These are phyloP conservation scores for Leptinotarsa texana DNA, from an alignment of 1,140 invertebrate genomes.

Conservation along the genomic window DNA sequence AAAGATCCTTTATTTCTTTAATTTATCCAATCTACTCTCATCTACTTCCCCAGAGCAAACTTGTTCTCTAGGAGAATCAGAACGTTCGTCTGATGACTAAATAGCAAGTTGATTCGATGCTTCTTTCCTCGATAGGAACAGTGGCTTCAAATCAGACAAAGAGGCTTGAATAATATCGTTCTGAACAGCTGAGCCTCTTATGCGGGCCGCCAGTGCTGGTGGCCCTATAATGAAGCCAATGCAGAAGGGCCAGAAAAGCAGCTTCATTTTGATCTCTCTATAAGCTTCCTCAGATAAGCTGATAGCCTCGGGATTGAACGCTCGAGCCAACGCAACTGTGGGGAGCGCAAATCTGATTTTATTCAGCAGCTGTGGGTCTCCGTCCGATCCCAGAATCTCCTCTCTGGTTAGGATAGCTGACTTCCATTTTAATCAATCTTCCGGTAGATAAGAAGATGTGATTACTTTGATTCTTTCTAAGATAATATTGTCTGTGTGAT, in stretches of 20 bases:
- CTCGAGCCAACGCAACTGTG: constrained; percentile 15
- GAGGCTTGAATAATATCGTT: constrained; percentile 15
- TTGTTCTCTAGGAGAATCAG: background rate
- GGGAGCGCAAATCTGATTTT: constrained; percentile 39
- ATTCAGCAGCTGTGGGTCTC: constrained; percentile 22
- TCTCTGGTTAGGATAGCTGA: background rate
- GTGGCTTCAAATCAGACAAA: background rate
- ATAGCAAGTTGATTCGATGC: background rate
- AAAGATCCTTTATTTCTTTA: background rate
- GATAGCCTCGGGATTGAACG: constrained; percentile 31
- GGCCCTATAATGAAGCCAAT: constrained; percentile 33
- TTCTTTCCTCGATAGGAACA: constrained; percentile 11
- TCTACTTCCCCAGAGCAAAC: background rate
- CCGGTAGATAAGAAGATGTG: background rate
- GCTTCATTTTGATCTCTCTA: constrained; percentile 36
- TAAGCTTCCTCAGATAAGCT: constrained; percentile 35
- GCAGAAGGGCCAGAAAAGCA: constrained; percentile 44
- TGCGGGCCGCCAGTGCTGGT: constrained; percentile 32
- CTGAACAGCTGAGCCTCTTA: constrained; percentile 36
- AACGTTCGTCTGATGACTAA: background rate
- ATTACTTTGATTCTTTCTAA: background rate
- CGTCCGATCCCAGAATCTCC: background rate
- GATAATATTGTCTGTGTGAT: background rate
- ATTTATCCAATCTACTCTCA: background rate
- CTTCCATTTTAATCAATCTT: background rate